Base-by-base conservation (phyloP, 2,113 vertebrate species). In the Prochilodus magdalenae region DNA sequence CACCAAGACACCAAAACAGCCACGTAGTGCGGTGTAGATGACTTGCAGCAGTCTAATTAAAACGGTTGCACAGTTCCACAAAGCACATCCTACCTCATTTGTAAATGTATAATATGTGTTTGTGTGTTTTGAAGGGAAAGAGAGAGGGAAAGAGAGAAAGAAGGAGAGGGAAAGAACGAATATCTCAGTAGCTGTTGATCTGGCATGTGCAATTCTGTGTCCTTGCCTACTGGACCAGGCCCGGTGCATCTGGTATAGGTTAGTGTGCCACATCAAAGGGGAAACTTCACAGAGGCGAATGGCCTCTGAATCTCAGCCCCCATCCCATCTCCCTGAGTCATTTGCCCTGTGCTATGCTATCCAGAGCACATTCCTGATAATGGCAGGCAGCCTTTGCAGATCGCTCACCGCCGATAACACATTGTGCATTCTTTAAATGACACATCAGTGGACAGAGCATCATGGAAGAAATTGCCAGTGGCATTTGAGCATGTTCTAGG, bases 181-280 rank as follows among this genome's bases (percentile, higher is more conserved):
- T 11, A 30, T 49, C 57, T 60, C 13, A 15, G 53, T 62, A 55
- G 67, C 18, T 18, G 47, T 26, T 79, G 22, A 66, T 83, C 72
- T 79, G 77, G 77, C 29, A 62, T 71, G 51, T 29, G 80, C 51
- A 69, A 12, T 80, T 66, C n/a, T 29, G 40, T 75, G 83, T 76
- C 73, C 53, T 33, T 51, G 60, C 66, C 47, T 74, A 22, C 65
- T 66, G 66, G 65, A 36, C 80, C 70, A 70, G 40, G 69, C 77
- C 74, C 75, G 33, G 55, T 76, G 69, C 91, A 92, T 93, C 88
- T 93, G 91, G 86, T 91, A 88, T 83, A 90, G 80, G 78, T 93
- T 93, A 90, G 75, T 30, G 62, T 67, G 80, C 75, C 30, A 90
- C 89, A 91, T 93, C 91, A 92, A 92, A 93, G 82, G 73, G 33